These are phyloP conservation scores for Agrotis exclamationis DNA, from an alignment of 2,888 invertebrate species.

Conservation along the genomic window DNA sequence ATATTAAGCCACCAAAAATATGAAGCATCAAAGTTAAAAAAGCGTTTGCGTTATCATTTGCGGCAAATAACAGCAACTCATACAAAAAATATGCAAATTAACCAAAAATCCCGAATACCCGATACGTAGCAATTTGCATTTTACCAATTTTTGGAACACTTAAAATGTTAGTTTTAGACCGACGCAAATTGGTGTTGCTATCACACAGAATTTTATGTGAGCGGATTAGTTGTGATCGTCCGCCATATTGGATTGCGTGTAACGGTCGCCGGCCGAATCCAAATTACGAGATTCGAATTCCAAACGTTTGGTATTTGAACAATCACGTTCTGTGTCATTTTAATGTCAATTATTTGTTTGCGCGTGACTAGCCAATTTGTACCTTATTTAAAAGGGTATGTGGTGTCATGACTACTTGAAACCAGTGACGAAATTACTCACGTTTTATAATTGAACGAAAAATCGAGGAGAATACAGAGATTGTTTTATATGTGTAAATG, in stretches of 20 bases:
- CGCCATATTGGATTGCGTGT: conserved; percentile 41
- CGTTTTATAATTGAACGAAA: background rate
- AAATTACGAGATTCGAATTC: conserved; percentile 34
- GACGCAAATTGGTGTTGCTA: conserved; percentile 26
- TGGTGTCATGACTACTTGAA: background rate
- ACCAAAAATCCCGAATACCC: conserved; percentile 17
- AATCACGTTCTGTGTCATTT: conserved; percentile 17
- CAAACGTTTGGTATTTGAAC: conserved; percentile 6
- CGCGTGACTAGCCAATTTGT: background rate
- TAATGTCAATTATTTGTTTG: conserved; percentile 9
- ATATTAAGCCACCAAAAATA: too few relatives aligned
- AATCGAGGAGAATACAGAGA: background rate
- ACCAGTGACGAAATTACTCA: background rate
- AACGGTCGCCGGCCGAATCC: conserved; percentile 16
- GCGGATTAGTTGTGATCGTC: conserved; percentile 43
- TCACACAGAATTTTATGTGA: conserved; percentile 58
- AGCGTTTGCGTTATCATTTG: background rate
- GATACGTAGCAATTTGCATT: conserved; percentile 34
- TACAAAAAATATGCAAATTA: conserved; percentile 36
- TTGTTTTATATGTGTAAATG: too few relatives aligned
- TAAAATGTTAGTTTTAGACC: conserved; percentile 45
- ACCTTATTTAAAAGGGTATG: background rate
- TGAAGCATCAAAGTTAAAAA: background rate
- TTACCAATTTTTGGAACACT: conserved; percentile 42
- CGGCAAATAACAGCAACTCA: conserved; percentile 10